These are phyloP conservation scores for Macrostomum lignano DNA, from an alignment of 1,140 invertebrate genomes.

Conservation along the genomic window DNA sequence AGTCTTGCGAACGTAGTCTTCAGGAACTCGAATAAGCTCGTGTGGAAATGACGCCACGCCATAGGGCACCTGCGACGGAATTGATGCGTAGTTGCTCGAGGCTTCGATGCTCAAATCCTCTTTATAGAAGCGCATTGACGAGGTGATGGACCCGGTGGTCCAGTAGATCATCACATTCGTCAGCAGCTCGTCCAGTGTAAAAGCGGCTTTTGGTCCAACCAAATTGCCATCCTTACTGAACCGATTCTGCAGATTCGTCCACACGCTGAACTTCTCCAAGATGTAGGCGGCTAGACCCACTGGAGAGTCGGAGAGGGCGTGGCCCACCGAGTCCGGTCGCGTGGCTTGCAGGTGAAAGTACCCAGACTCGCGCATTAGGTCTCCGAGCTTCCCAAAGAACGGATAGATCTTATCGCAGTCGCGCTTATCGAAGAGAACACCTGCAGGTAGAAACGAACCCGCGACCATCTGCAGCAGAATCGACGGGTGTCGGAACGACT, in stretches of 20 bases:
- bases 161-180: constrained; percentile 70
- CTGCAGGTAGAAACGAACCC: constrained; percentile 7
- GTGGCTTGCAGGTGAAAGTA: constrained; percentile 56
- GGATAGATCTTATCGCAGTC: constrained; percentile 35
- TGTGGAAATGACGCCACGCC: constrained; percentile 20
- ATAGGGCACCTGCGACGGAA: constrained; percentile 15
- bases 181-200: constrained; percentile 41
- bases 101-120: constrained; percentile 34
- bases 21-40: constrained; percentile 17
- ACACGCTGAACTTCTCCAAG: constrained; percentile 51
- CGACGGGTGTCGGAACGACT: too few species aligned
- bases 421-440: constrained; percentile 32
- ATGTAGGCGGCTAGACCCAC: constrained; percentile 47
- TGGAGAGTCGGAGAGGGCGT: constrained; percentile 29
- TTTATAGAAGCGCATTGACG: constrained; percentile 43
- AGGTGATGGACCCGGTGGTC: constrained; percentile 42
- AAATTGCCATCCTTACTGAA: constrained; percentile 37
- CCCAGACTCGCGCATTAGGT: constrained; percentile 39
- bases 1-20: constrained; percentile 12
- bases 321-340: constrained; percentile 63
- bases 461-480: too few species aligned
- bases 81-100: constrained; percentile 17
- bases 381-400: constrained; percentile 24
- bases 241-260: constrained; percentile 34
- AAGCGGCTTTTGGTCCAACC: constrained; percentile 31